Conservation (phyloP, 2,888 invertebrate species). For the Philereme transversata region DNA sequence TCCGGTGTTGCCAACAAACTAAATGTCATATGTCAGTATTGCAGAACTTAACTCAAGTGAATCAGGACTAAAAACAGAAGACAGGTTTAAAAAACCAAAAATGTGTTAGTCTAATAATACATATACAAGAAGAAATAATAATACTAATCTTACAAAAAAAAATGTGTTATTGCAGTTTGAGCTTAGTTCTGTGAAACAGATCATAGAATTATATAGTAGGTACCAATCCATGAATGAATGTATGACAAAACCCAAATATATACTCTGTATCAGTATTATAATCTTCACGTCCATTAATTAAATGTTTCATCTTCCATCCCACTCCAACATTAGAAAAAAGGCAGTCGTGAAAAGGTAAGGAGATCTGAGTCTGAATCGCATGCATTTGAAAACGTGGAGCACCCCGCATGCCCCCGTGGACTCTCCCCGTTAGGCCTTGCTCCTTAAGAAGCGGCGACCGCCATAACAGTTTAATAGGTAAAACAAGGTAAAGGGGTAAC, state of each 20-base stretch:
- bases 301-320: conserved; percentile 83
- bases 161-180: no score
- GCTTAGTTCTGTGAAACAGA: no score
- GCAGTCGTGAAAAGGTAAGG: conserved; percentile 94
- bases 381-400: conserved; percentile 66
- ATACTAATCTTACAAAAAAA: no score
- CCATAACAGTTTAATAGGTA: no score
- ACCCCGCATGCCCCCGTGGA: conserved; percentile 75
- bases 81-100: no score
- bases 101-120: no score
- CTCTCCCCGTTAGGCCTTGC: conserved; percentile 45
- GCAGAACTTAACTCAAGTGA: no score
- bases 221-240: conserved; percentile 17
- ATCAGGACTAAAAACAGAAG: no score
- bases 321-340: conserved; percentile 90
- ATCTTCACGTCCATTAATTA: conserved; percentile 76
- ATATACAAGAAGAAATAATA: no score
- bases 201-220: background rate
- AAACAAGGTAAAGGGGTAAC: no score
- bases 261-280: conserved; percentile 6
- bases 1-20: background rate
- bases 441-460: no score
- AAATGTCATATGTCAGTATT: background rate
- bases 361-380: conserved; percentile 68
- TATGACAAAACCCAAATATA: conserved; percentile 4